Base-by-base conservation (phyloP, 2,797 vertebrate genomes). In the Mallotus villosus region DNA sequence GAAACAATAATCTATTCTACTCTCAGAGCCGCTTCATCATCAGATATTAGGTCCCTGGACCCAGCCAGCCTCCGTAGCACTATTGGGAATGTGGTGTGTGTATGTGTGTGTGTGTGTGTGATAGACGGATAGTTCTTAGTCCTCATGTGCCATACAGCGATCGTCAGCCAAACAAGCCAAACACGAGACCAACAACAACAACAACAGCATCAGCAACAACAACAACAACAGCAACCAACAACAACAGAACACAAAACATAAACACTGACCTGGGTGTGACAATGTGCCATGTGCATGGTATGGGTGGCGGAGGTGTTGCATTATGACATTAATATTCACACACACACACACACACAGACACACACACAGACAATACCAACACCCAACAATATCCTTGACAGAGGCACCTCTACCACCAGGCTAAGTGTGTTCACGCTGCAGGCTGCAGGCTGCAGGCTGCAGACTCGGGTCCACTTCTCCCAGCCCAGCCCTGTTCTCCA, bases 391-490 rank as follows among this genome's bases (percentile, higher is more conserved):
- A 46, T 46, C 41, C 41, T 12, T 14, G 41, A 70, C 53, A 70
- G 29, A 70, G 58, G 25, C n/a, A n/a, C 41, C 8, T 17, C 29
- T 74, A 34, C 70, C 88, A 89, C 89, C 89, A 84, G 87, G 82
- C 89, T 86, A 85, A 90, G 84, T 81, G 88, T 87, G 90, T 91
- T 91, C 89, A 90, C 90, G 88, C 84, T 64, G 76, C 82, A 84
- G 84, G 82, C 86, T 87, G 77, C 76, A 84, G 90, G 89, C 91
- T 87, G 76, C 82, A 84, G 84, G 82, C 86, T 87, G 77, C 76
- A 84, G 90, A 90, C 91, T 87, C 84, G 80, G 86, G 84, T 86
- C 90, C 81, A 74, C 79, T 64, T 77, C 81, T 83, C 85, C 82
- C 66, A 72, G 80, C 67, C 62, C 72, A 68, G 16, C 17, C 51